Base-by-base conservation (phyloP, 1,140 invertebrate species). In the Lordiphosa mommai region DNA sequence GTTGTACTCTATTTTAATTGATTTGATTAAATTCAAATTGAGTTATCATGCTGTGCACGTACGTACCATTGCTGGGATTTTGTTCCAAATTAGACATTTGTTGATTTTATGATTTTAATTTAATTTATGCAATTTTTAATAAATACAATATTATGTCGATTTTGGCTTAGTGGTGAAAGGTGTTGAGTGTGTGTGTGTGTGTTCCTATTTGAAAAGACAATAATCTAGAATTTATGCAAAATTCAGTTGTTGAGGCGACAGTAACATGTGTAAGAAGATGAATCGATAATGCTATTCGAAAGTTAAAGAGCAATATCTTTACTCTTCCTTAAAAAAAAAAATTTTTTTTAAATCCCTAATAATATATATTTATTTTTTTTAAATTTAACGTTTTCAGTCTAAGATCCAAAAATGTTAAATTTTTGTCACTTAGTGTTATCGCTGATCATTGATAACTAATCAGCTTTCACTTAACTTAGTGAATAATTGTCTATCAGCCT, bases 11-110 rank as follows among this genome's bases (percentile, higher is more conserved):
- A 38, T 48, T 23, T 37, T 13, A 41, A 56, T 61, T 59, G 27
- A 36, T 56, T 64, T 47, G 13, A 80, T 80, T 79, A 51, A 51
- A 57, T 68, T 59, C 23, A 60, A 61, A 72, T 69, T 43, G 40
- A 52, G 60, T 50, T 55, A 9, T 10, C 29, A 16, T 13, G 13
- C 14, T 47, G 44, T 7, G 12, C 10, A 1, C 10, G 16, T 48
- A 5, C 8, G 7, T 43, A 7, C n/a, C 16, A 23, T 27, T 44
- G 20, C 12, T 44, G 34, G 7, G 36, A 65, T 51, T 76, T 68
- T 58, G 67, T 38, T 50, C 36, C 48, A 14, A 51, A 68, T 69
- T 77, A 79, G 49, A 82, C 27, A 80, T 58, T 52, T 58, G 36
- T 72, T 49, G 41, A 29, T 46, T 66, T 65, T 16, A 12, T 29